Conservation (phyloP, 2,113 vertebrate genomes). For the Stegastes partitus region DNA sequence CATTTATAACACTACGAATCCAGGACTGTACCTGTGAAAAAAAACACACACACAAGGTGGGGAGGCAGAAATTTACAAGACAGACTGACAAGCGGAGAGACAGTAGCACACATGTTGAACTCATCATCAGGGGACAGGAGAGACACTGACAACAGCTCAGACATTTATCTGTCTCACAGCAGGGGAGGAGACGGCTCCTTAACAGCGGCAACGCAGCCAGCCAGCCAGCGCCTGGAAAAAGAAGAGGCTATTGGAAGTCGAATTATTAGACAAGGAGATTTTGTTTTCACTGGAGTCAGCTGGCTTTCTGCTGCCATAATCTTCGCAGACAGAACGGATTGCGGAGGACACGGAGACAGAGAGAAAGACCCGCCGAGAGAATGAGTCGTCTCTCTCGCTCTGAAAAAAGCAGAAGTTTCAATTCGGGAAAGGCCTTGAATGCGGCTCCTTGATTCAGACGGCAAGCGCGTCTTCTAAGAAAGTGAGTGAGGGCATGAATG, state of each 20-base stretch:
- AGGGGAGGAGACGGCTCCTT: conserved; percentile 45
- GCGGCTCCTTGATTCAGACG: conserved; percentile 57
- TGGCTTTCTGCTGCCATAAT: conserved; percentile 47
- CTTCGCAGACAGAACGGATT: conserved; percentile 41
- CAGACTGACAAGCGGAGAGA: conserved; percentile 31
- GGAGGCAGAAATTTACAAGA: conserved; percentile 26
- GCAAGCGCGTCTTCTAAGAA: conserved; percentile 57
- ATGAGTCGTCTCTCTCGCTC: conserved; percentile 47
- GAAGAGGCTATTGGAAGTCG: conserved; percentile 47
- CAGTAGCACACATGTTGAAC: conserved; percentile 68
- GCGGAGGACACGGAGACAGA: conserved; percentile 36
- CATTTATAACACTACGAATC: conserved; percentile 11
- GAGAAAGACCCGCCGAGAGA: conserved; percentile 39
- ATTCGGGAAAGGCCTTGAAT: conserved; percentile 63
- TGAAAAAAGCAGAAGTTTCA: conserved; percentile 69
- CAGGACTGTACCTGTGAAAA: conserved; percentile 50
- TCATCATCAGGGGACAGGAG: conserved; percentile 54
- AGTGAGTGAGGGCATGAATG: conserved; percentile 53
- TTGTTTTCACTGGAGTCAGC: conserved; percentile 54
- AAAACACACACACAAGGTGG: background rate
- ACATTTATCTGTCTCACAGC: conserved; percentile 60
- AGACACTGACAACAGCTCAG: conserved; percentile 45
- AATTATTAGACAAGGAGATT: conserved; percentile 65
- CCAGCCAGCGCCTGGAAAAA: conserved; percentile 35
- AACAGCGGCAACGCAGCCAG: conserved; percentile 26